Base-by-base conservation (phyloP, 2,113 vertebrate species). In the Rhinopithecus roxellana region DNA sequence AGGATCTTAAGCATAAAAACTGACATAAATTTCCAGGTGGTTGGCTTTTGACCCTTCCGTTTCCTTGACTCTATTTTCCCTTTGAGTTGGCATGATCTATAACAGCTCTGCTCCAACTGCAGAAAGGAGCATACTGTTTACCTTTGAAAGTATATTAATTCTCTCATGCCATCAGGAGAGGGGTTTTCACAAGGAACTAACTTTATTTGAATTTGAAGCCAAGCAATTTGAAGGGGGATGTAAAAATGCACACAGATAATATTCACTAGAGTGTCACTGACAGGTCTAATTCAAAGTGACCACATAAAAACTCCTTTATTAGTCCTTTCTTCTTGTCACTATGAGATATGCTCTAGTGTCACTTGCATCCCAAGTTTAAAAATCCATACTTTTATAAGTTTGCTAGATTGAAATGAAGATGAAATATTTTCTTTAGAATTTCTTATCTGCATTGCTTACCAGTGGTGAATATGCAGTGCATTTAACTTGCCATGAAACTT, bases 1-100 rank as follows among this genome's bases (percentile, higher is more conserved):
- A 82, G 48, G 67, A 88, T 27, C 18, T 38, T 72, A 57, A 89
- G 38, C 59, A 59, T 77, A 92, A 86, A 86, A 92, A 55, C 59
- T 90, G 92, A 90, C 90, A 82, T 90, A 78, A 40, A 89, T 94
- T 97, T 95, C 90, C 93, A 89, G 88, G 40, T 93, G 52, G 64
- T 91, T 96, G 94, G 23, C 81, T 96, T 97, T 96, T 87, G 80
- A 95, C 78, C 81, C 10, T 74, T 77, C 52, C 5, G 1, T 97
- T 90, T 92, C 78, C 78, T 90, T 80, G 67, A 55, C 32, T 93
- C 1, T 55, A 38, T 95, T 93, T 95, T 96, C 32, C 59, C 43
- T 86, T 78, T 90, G 74, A 78, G 45, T 52, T 89, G 72, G 7
- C 91, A 70, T 78, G 82, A n/a, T 27, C 20, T 81, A 12, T 69